Evolutionary conservation across 2,888 invertebrate species (phyloP).

Genomic region (Oasisia sp.): DNA sequence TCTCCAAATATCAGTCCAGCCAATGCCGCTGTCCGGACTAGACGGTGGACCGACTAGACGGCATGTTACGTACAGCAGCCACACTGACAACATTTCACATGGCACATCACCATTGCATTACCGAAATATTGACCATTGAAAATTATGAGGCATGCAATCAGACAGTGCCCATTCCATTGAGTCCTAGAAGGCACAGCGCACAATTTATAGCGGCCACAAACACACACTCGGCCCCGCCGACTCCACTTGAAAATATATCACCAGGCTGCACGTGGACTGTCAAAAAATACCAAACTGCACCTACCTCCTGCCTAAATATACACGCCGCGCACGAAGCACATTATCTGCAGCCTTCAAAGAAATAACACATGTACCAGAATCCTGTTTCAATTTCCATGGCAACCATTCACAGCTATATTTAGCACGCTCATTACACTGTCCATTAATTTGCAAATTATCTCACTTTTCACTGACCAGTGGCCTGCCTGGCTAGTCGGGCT

Average conservation of each 20-base stretch:
- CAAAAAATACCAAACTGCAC: constrained; percentile 17
- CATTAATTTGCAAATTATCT: constrained; percentile 17
- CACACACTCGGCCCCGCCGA: not conserved
- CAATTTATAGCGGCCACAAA: not conserved
- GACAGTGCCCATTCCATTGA: constrained; percentile 6
- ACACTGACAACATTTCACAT: not conserved
- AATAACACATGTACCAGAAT: constrained; percentile 13
- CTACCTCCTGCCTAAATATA: constrained; percentile 13
- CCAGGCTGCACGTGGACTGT: not conserved
- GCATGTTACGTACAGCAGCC: not conserved
- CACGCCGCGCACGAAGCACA: not conserved
- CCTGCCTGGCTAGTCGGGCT: not conserved
- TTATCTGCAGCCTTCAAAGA: constrained; percentile 13
- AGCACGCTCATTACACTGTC: constrained; percentile 17
- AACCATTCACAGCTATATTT: not conserved
- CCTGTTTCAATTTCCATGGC: constrained; percentile 6
- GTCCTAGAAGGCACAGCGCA: not conserved
- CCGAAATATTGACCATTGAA: constrained; percentile 6
- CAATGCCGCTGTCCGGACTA: not conserved
- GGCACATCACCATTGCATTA: not conserved
- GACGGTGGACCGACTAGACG: not conserved
- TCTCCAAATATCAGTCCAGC: not conserved
- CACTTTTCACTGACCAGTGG: constrained; percentile 11
- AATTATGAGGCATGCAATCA: not conserved
- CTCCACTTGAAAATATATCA: constrained; percentile 13